A percentile compares a stretch with the other conserved stretches of the same genome.
Evolutionary conservation across 2,797 vertebrate species (phyloP).

Genomic region (Esox lucius): DNA sequence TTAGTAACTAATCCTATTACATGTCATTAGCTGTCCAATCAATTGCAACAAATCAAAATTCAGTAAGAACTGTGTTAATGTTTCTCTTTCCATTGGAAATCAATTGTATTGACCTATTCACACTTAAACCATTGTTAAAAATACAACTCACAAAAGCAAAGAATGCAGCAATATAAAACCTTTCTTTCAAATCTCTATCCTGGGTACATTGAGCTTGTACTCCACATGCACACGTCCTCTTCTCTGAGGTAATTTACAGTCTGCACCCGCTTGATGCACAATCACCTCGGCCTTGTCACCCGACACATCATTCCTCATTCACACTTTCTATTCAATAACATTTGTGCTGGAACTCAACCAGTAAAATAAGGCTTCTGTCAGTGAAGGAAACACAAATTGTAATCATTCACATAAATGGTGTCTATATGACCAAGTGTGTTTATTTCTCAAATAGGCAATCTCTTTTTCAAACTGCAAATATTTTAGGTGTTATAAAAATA

Average conservation of each 20-base stretch:
- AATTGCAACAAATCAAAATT: background rate
- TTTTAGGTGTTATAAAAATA: conserved; percentile 23
- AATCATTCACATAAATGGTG: conserved; percentile 58
- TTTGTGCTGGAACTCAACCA: conserved; percentile 40
- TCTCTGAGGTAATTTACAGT: conserved; percentile 34
- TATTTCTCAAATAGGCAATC: conserved; percentile 35
- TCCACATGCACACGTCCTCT: background rate
- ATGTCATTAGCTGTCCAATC: background rate
- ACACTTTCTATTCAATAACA: conserved; percentile 31
- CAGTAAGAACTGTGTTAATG: background rate
- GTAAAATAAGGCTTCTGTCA: conserved; percentile 35
- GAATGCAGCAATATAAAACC: background rate
- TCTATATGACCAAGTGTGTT: conserved; percentile 50
- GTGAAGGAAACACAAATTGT: conserved; percentile 26
- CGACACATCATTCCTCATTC: conserved; percentile 49
- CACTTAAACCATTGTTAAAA: background rate
- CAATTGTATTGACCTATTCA: background rate
- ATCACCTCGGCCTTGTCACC: conserved; percentile 51
- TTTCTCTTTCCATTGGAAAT: background rate
- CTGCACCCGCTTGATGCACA: conserved; percentile 18
- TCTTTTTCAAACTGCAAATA: background rate
- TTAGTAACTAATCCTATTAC: background rate
- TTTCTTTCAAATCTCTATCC: background rate
- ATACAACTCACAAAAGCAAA: background rate
- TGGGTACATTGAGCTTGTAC: conserved; percentile 19